Conservation (phyloP, 1,140 invertebrate species). For the Spodoptera frugiperda region DNA sequence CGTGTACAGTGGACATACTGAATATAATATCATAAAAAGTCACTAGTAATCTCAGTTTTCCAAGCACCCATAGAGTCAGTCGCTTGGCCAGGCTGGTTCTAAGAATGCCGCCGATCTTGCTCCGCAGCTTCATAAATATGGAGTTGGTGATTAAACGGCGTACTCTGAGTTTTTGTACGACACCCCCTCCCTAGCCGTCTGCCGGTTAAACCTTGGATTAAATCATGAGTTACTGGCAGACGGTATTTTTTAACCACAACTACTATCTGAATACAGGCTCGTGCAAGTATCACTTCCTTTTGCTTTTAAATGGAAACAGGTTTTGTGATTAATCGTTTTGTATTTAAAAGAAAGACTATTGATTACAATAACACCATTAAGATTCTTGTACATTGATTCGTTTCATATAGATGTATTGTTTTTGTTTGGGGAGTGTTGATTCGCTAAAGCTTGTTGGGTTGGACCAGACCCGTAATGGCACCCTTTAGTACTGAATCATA, state of each 20-base stretch:
- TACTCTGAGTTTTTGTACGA: slow-evolving; percentile 64
- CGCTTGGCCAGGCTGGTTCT: slow-evolving; percentile 50
- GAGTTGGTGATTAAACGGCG: slow-evolving; percentile 72
- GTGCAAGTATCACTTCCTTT: slow-evolving; percentile 18
- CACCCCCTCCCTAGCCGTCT: slow-evolving; percentile 41
- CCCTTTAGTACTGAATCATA: slow-evolving; percentile 54
- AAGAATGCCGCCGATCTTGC: slow-evolving; percentile 73
- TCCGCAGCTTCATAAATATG: slow-evolving; percentile 76
- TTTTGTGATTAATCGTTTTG: slow-evolving; percentile 25
- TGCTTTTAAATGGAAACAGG: slow-evolving; percentile 5
- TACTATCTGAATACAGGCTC: slow-evolving; percentile 30
- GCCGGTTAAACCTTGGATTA: slow-evolving; percentile 41
- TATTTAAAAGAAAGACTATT: slow-evolving; percentile 17
- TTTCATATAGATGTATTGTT: not conserved
- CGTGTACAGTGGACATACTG: not conserved
- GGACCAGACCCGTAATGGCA: slow-evolving; percentile 53
- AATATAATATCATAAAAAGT: slow-evolving; percentile 44
- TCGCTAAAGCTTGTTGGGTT: slow-evolving; percentile 46
- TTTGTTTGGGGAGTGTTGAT: not conserved
- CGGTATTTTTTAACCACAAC: slow-evolving; percentile 14
- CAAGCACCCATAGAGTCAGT: slow-evolving; percentile 44
- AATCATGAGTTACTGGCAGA: slow-evolving; percentile 42
- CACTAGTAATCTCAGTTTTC: slow-evolving; percentile 46
- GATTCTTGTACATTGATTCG: slow-evolving; percentile 28
- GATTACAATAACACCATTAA: slow-evolving; percentile 32